Conservation (phyloP, 2,888 invertebrate species). For the Agrochola lota region DNA sequence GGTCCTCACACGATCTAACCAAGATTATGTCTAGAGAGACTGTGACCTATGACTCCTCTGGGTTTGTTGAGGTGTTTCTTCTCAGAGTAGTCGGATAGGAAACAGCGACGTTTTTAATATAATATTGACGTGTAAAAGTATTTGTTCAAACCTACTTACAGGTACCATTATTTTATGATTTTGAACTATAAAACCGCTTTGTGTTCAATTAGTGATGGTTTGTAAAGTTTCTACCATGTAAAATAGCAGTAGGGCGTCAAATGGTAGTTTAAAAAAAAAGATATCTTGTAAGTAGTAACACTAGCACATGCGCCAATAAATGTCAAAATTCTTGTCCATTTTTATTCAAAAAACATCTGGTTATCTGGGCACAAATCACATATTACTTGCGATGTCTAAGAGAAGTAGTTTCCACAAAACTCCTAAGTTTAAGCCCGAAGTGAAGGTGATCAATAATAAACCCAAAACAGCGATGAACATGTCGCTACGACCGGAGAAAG, state of each 20-base stretch:
- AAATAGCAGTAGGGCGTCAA: background rate
- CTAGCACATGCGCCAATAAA: conserved; percentile 76
- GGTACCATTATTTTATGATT: no score
- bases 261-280: conserved; percentile 40
- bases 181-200: no score
- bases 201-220: no score
- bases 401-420: conserved; percentile 82
- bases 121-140: background rate
- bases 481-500: conserved; percentile 81
- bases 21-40: background rate
- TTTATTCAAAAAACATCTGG: conserved; percentile 86
- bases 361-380: conserved; percentile 75
- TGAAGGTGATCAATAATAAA: conserved; percentile 77
- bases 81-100: background rate
- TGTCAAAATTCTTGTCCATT: conserved; percentile 87
- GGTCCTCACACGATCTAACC: background rate
- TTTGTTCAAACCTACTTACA: background rate
- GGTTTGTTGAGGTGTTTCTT: background rate
- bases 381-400: conserved; percentile 81
- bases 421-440: conserved; percentile 86
- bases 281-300: conserved; percentile 64
- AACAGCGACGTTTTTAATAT: background rate
- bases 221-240: background rate
- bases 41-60: background rate
- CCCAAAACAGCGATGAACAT: conserved; percentile 72